Percentiles rank a stretch among this genome's conserved stretches.
phyloP scores from a whole-genome alignment of 1,140 invertebrate species.

The Drosophila bipectinata region DNA sequence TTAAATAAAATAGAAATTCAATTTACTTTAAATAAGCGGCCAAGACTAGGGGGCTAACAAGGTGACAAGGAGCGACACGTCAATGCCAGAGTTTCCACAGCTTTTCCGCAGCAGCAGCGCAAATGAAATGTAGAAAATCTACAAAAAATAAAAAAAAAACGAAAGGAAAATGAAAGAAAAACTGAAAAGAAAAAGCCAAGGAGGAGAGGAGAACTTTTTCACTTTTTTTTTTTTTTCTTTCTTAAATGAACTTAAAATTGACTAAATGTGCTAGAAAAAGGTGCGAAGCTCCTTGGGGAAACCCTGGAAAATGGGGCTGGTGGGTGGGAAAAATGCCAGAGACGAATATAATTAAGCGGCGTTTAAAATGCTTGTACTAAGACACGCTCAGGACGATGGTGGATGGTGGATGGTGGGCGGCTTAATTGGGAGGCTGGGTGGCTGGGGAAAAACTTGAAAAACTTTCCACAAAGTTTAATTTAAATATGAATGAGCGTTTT shows the following conservation, averaged over 20 bases:
- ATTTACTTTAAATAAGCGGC: slow-evolving; percentile 76
- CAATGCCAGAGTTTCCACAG: slow-evolving; percentile 48
- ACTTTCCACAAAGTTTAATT: slow-evolving; percentile 78
- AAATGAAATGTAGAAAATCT: slow-evolving; percentile 46
- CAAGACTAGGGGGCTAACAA: slow-evolving; percentile 22
- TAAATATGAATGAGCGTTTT: slow-evolving; percentile 74
- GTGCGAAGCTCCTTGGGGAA: slow-evolving; percentile 52
- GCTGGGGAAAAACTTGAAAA: slow-evolving; percentile 29
- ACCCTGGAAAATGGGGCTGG: not conserved
- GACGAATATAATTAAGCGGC: slow-evolving; percentile 78
- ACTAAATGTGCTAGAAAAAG: slow-evolving; percentile 78
- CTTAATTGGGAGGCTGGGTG: not conserved
- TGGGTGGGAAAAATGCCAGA: slow-evolving; percentile 15
- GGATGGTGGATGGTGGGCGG: too few relatives aligned
- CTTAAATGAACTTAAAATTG: slow-evolving; percentile 79
- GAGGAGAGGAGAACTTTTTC: slow-evolving; percentile 52
- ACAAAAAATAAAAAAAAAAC: not conserved
- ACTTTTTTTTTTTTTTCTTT: slow-evolving; percentile 1
- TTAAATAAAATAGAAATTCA: slow-evolving; percentile 82
- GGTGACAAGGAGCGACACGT: slow-evolving; percentile 38
- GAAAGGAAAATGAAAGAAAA: slow-evolving; percentile 1
- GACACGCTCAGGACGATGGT: slow-evolving; percentile 4
- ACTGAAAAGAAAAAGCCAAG: slow-evolving; percentile 18
- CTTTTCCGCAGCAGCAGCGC: slow-evolving; percentile 37
- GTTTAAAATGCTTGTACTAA: slow-evolving; percentile 76